Conservation (phyloP, 2,113 vertebrate genomes). For the Alligator sinensis region DNA sequence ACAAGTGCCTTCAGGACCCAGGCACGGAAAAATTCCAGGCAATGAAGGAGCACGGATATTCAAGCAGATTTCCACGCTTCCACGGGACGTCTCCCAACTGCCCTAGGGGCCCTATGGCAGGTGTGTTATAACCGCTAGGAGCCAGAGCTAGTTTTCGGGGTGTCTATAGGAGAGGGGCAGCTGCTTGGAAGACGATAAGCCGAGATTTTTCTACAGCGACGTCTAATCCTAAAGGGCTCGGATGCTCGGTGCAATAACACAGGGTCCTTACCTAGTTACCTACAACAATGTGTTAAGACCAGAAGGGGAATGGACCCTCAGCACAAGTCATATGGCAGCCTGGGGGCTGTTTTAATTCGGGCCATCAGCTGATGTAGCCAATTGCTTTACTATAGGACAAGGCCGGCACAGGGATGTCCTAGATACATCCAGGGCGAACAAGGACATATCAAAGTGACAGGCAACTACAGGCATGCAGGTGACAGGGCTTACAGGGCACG, state of each 20-base stretch:
- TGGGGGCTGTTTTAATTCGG: not conserved
- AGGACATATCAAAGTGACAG: not conserved
- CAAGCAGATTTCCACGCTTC: not conserved
- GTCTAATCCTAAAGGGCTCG: not conserved
- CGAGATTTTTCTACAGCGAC: not conserved
- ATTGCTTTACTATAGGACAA: not conserved
- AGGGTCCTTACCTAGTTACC: too few relatives aligned
- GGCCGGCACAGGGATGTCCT: not conserved
- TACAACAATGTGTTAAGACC: not conserved
- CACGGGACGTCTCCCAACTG: not conserved
- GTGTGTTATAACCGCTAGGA: not conserved
- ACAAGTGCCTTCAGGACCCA: not conserved
- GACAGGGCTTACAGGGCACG: too few relatives aligned
- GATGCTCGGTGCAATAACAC: too few relatives aligned
- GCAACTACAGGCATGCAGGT: too few relatives aligned
- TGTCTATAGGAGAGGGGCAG: not conserved
- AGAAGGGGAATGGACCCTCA: not conserved
- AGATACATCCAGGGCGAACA: accelerated
- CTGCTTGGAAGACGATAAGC: not conserved
- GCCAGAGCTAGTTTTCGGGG: not conserved
- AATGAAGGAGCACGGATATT: not conserved
- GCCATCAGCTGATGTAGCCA: not conserved
- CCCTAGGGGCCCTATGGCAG: not conserved
- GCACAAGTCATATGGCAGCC: not conserved
- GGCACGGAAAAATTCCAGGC: slow-evolving; percentile 6